Evolutionary conservation across 2,888 invertebrate genomes (phyloP).

Genomic region (Latheticus oryzae): DNA sequence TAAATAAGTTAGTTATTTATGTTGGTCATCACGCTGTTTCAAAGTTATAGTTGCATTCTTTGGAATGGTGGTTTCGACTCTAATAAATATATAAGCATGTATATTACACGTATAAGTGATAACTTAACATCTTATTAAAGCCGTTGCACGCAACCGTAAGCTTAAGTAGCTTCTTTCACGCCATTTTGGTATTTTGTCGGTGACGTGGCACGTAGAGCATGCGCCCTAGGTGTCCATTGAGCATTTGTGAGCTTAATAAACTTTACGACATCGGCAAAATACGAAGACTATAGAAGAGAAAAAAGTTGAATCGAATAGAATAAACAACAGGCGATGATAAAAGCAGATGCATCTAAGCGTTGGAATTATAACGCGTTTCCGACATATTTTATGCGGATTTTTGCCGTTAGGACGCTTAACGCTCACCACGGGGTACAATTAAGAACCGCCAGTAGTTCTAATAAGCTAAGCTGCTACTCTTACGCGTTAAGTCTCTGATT

Average conservation of each 20-base stretch:
- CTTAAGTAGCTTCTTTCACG: slow-evolving; percentile 62
- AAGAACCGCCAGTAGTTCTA: slow-evolving; percentile 43
- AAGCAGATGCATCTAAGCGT: slow-evolving; percentile 24
- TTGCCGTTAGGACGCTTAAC: slow-evolving; percentile 37
- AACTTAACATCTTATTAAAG: slow-evolving; percentile 66
- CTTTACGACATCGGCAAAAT: slow-evolving; percentile 26
- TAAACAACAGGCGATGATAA: slow-evolving; percentile 27
- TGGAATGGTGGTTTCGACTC: slow-evolving; percentile 51
- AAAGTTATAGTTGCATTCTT: slow-evolving; percentile 51
- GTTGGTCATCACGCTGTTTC: slow-evolving; percentile 48
- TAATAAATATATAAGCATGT: slow-evolving; percentile 63
- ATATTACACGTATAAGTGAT: slow-evolving; percentile 65
- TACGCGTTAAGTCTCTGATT: slow-evolving; percentile 49
- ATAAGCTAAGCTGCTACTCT: slow-evolving; percentile 46
- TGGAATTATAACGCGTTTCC: slow-evolving; percentile 34
- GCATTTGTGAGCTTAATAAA: slow-evolving; percentile 35
- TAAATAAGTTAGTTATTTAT: slow-evolving; percentile 49
- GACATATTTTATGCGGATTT: slow-evolving; percentile 34
- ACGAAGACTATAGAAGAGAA: slow-evolving; percentile 20
- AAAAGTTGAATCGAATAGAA: slow-evolving; percentile 17
- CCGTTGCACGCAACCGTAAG: slow-evolving; percentile 60
- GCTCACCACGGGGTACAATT: slow-evolving; percentile 48
- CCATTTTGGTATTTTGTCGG: slow-evolving; percentile 54
- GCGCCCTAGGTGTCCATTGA: slow-evolving; percentile 26
- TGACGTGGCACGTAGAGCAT: slow-evolving; percentile 22